These are phyloP conservation scores for Syngnathus typhle DNA, from an alignment of 2,113 vertebrate genomes.

Conservation along the genomic window DNA sequence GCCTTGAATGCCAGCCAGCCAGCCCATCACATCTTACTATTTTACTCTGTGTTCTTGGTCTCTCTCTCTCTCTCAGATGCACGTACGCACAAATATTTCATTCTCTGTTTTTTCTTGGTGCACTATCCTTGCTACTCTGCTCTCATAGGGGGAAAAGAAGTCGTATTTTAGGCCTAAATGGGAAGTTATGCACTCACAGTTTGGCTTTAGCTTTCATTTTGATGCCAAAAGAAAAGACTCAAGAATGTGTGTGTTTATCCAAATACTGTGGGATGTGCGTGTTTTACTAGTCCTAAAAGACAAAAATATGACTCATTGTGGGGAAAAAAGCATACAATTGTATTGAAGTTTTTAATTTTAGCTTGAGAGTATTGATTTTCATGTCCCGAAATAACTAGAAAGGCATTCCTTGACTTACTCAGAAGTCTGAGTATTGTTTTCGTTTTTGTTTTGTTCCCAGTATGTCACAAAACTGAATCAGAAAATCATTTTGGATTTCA, in stretches of 20 bases:
- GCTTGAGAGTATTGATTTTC: too few relatives aligned
- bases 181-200: constrained; percentile 62
- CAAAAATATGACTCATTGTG: constrained; percentile 3
- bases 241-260: constrained; percentile 3
- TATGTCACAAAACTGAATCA: too few relatives aligned
- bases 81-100: constrained; percentile 9
- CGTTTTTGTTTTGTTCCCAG: too few relatives aligned
- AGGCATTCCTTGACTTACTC: too few relatives aligned
- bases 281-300: constrained; percentile 25
- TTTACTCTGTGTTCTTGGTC: constrained; percentile 30
- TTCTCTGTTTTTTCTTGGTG: constrained; percentile 29
- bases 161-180: constrained; percentile 59
- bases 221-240: constrained; percentile 51
- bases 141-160: constrained; percentile 30
- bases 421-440: too few relatives aligned
- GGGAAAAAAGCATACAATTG: too few relatives aligned
- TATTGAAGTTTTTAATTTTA: too few relatives aligned
- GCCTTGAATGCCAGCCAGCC: constrained; percentile 57
- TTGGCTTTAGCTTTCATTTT: constrained; percentile 58
- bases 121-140: constrained; percentile 35
- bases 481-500: too few relatives aligned
- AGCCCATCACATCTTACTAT: constrained; percentile 43
- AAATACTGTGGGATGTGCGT: constrained; percentile 31
- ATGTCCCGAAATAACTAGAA: too few relatives aligned
- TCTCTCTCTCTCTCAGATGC: background rate